These are phyloP conservation scores for Epirrhoe tristata DNA, from an alignment of 2,888 invertebrate species.

Conservation along the genomic window DNA sequence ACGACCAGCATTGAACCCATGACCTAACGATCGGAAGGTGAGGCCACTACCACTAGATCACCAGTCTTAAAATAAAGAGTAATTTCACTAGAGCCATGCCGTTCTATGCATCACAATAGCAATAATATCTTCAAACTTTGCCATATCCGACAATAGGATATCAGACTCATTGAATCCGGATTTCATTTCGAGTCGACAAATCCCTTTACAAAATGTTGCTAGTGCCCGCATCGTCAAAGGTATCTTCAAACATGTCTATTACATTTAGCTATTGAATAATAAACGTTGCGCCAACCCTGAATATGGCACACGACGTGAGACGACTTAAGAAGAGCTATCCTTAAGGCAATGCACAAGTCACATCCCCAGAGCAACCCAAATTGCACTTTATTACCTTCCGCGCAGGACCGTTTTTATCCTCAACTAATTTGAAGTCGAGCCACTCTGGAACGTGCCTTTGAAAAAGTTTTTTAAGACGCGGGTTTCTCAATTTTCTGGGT, in stretches of 20 bases:
- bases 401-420: slow-evolving; percentile 53
- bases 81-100: neutral
- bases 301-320: slow-evolving; percentile 67
- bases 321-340: slow-evolving; percentile 54
- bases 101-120: slow-evolving; percentile 15
- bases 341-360: slow-evolving; percentile 54
- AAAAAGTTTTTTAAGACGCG: slow-evolving; percentile 65
- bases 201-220: slow-evolving; percentile 45
- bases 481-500: slow-evolving; percentile 66
- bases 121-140: slow-evolving; percentile 21
- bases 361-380: slow-evolving; percentile 52
- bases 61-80: no score
- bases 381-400: slow-evolving; percentile 62
- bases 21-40: no score
- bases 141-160: slow-evolving; percentile 20
- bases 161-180: slow-evolving; percentile 25
- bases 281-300: slow-evolving; percentile 65
- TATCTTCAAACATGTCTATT: slow-evolving; percentile 66
- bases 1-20: no score
- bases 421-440: slow-evolving; percentile 50
- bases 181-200: slow-evolving; percentile 39
- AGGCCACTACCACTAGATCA: no score
- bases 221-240: slow-evolving; percentile 42
- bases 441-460: slow-evolving; percentile 43
- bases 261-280: slow-evolving; percentile 77